Percentiles rank a stretch among this genome's conserved stretches.
phyloP scores from a whole-genome alignment of 2,797 vertebrate genomes.

The Falco biarmicus region DNA sequence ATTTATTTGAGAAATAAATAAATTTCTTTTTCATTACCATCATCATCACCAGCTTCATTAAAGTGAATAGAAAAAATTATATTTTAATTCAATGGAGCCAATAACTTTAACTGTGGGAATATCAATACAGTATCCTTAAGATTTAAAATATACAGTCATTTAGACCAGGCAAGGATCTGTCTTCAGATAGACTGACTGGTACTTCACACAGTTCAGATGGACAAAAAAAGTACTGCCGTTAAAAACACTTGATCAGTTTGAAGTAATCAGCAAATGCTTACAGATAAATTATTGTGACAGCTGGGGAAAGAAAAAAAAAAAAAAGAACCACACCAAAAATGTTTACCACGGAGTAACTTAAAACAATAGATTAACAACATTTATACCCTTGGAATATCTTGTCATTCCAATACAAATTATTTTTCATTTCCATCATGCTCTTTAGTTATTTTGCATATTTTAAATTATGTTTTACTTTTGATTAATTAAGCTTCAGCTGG shows the following conservation, averaged over 20 bases:
- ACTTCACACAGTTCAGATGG: not conserved
- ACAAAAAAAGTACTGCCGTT: not conserved
- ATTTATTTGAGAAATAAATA: not conserved
- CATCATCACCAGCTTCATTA: not conserved
- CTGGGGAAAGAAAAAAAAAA: accelerated
- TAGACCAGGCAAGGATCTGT: not conserved
- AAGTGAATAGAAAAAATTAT: not conserved
- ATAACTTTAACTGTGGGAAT: not conserved
- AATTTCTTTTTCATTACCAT: too few relatives aligned
- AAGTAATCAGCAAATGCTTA: not conserved
- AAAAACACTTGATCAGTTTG: not conserved
- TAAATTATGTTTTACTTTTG: not conserved
- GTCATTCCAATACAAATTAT: not conserved
- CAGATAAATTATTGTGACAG: not conserved
- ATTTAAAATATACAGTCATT: not conserved
- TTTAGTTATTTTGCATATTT: not conserved
- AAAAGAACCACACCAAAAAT: not conserved
- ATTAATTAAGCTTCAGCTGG: not conserved
- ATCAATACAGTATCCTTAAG: not conserved
- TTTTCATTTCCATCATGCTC: not conserved
- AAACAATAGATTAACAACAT: not conserved
- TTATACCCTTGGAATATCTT: not conserved
- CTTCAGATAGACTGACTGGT: not conserved
- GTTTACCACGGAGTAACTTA: not conserved
- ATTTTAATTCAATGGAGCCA: not conserved